Evolutionary conservation across 1,140 invertebrate species (phyloP), one percentile per base, ranked within the genome.

Genomic region (Cryptotermes secundus): DNA sequence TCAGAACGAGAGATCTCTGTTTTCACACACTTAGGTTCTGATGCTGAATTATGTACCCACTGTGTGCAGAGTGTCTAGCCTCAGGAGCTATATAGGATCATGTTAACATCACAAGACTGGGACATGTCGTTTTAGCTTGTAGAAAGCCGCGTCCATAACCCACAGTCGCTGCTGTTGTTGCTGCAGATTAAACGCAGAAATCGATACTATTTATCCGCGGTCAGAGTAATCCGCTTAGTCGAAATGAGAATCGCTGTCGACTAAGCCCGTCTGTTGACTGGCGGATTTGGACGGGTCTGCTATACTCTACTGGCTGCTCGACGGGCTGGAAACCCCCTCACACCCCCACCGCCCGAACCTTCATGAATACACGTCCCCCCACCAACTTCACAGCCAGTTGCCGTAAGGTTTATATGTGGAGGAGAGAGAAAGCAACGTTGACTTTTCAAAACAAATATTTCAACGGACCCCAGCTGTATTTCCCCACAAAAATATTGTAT

Each of bases 131-230:
- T 72, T 72, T 14, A 72, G 59, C n/a, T 72, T 14, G 59, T 26
- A 72, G 2, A 7, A 72, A 26, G 3, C 59, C 4, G 59, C 34
- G n/a, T 34, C 34, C 59, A 26, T 72, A 31, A 72, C 59, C 59
- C 80, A 45, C 22, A 36, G 80, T 35, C 7, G 34, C 80, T 35
- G 80, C 80, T 36, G 24, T 81, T 35, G 80, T n/a, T 35, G 80
- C 34, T 38, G 34, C 80, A 81, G 80, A 81, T 81, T 81, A 81
- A 45, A 38, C 3, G 42, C 80, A 81, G 80, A 81, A 81, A 36
- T 81, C 80, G 80, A 81, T 81, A 81, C 80, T 81, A 81, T 81
- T 81, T 81, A 81, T 36, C 80, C 42, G 35, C 80, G 80, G 80
- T 45, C 80, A 81, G 31, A 38, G 80, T 81, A 81, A 81, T 81